Conservation (phyloP, 2,113 vertebrate species). For the Piaya cayana region DNA sequence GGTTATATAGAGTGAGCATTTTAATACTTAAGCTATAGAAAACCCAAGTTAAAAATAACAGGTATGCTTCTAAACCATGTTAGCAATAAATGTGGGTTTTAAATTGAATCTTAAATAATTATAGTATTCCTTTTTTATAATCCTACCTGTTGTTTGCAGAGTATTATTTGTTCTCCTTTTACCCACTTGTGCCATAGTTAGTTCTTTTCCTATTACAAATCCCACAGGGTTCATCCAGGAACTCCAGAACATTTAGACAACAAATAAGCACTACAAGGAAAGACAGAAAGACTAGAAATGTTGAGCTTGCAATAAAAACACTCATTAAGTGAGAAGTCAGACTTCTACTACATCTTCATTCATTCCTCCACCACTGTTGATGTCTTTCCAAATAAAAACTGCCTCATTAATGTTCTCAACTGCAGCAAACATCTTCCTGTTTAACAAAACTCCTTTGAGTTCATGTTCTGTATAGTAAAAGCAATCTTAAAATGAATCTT, state of each 20-base stretch:
- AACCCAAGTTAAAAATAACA: not conserved
- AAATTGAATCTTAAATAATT: not conserved
- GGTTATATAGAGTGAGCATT: not conserved
- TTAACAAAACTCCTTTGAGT: not conserved
- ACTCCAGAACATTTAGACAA: not conserved
- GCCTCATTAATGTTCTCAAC: not conserved
- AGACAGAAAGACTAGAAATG: not conserved
- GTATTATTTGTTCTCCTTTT: constrained; percentile 7
- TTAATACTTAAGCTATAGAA: not conserved
- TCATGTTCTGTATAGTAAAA: not conserved
- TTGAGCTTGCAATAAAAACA: not conserved
- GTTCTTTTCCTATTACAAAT: not conserved
- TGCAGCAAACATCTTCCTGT: not conserved
- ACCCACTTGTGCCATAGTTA: not conserved
- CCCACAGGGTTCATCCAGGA: not conserved
- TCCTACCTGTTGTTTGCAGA: not conserved
- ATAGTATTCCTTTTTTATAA: not conserved
- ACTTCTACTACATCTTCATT: not conserved
- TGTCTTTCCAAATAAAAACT: not conserved
- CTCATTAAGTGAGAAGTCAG: not conserved
- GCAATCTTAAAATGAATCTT: not conserved
- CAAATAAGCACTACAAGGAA: not conserved
- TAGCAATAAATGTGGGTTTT: not conserved
- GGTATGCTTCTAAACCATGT: not conserved
- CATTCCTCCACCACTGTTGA: not conserved